phyloP scores from a whole-genome alignment of 92 coral and sea anemone genomes.

The Heteractis magnifica region DNA sequence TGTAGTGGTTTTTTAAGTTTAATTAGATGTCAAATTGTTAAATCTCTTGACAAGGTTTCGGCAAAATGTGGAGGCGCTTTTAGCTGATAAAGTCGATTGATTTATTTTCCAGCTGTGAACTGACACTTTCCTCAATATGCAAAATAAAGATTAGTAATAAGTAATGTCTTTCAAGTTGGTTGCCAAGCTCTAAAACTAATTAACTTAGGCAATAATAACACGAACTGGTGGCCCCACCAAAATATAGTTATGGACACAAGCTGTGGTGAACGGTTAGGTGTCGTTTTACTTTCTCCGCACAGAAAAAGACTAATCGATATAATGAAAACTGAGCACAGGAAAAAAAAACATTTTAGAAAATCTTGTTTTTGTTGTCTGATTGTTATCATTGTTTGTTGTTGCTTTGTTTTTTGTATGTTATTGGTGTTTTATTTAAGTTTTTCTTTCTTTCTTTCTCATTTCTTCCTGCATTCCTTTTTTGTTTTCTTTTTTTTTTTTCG shows the following conservation, averaged over 20 bases:
- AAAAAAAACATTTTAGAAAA: no score
- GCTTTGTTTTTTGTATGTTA: no score
- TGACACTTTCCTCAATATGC: not conserved
- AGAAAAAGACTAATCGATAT: no score
- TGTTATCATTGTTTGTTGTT: no score
- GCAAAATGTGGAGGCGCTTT: not conserved
- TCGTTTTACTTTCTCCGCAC: no score
- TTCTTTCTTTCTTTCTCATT: no score
- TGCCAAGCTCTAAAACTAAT: not conserved
- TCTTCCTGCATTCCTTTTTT: no score
- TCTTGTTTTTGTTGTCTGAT: no score
- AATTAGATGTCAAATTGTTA: not conserved
- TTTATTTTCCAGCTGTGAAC: not conserved
- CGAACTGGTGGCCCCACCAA: no score
- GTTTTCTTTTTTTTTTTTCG: no score
- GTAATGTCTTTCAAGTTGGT: not conserved
- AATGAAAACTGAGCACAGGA: no score
- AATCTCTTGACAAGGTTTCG: not conserved
- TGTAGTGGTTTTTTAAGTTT: not conserved
- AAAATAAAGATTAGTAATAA: not conserved
- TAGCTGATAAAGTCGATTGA: not conserved
- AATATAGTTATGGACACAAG: not conserved
- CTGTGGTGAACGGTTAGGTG: not conserved
- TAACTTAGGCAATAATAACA: not conserved
- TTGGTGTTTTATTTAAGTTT: no score